Conservation (phyloP, 2,888 invertebrate genomes). For the Barypeithes pellucidus region DNA sequence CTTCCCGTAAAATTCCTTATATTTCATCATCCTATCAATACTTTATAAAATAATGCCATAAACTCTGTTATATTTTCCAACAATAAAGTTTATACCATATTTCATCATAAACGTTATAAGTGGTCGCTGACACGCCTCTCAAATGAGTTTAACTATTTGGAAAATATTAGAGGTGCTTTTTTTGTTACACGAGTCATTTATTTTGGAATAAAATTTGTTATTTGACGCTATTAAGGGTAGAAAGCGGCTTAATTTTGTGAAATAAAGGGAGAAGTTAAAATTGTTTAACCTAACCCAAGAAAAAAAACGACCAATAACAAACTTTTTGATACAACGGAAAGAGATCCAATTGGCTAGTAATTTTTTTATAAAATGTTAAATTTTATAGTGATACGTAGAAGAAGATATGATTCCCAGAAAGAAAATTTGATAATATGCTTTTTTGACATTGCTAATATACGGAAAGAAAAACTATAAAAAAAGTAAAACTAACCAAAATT, state of each 20-base stretch:
- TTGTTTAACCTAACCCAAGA: no score
- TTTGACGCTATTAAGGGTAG: neutral
- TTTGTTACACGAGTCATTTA: conserved; percentile 3
- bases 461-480: no score
- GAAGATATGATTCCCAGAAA: no score
- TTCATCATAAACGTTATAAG: neutral
- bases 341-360: no score
- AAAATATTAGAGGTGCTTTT: conserved; percentile 6
- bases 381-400: no score
- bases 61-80: neutral
- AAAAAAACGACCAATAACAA: no score
- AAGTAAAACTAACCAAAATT: no score
- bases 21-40: neutral
- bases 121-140: conserved; percentile 5
- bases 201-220: neutral
- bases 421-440: no score
- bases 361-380: no score
- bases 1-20: neutral
- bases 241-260: neutral
- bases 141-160: conserved; percentile 1
- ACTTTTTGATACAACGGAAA: no score
- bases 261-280: neutral
- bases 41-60: conserved; percentile 11
- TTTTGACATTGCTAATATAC: no score
- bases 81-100: conserved; percentile 15